Percentiles rank a stretch among this genome's conserved stretches.
Evolutionary conservation across 2,113 vertebrate species (phyloP).

Genomic region (Tragelaphus imberbis): DNA sequence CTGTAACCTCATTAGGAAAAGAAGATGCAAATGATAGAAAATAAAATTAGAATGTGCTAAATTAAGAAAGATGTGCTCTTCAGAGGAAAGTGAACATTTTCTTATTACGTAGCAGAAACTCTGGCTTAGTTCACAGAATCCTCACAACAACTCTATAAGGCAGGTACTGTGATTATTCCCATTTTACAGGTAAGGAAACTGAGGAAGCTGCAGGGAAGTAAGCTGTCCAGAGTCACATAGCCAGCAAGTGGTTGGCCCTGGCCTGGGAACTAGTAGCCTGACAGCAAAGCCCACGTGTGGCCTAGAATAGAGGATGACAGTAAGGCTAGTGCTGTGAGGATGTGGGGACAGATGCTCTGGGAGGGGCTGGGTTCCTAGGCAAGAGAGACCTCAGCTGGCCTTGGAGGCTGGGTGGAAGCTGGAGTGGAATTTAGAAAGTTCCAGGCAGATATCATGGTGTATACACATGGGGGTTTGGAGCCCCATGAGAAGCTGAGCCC

Average conservation of each 20-base stretch:
- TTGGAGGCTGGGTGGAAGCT: not conserved
- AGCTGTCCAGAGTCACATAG: not conserved
- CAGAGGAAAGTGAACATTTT: not conserved
- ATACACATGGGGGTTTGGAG: fast-evolving
- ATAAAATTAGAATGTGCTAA: not conserved
- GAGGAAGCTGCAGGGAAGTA: not conserved
- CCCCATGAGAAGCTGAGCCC: too few relatives aligned
- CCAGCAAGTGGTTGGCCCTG: not conserved
- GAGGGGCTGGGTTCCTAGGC: too few relatives aligned
- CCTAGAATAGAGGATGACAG: too few relatives aligned
- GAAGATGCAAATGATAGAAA: not conserved
- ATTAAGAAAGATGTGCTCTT: not conserved
- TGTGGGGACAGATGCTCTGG: too few relatives aligned
- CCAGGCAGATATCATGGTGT: too few relatives aligned
- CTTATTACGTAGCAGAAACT: not conserved
- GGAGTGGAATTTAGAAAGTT: not conserved
- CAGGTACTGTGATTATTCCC: not conserved
- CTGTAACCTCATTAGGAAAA: not conserved
- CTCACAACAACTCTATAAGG: not conserved
- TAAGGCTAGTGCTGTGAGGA: fast-evolving
- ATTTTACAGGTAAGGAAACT: not conserved
- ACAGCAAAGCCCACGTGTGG: not conserved
- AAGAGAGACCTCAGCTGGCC: not conserved
- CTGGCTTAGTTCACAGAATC: not conserved
- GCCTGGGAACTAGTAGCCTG: fast-evolving